A percentile compares a stretch with the other conserved stretches of the same genome.
Evolutionary conservation across 2,888 invertebrate genomes (phyloP).

Genomic region (Scotopteryx bipunctaria): DNA sequence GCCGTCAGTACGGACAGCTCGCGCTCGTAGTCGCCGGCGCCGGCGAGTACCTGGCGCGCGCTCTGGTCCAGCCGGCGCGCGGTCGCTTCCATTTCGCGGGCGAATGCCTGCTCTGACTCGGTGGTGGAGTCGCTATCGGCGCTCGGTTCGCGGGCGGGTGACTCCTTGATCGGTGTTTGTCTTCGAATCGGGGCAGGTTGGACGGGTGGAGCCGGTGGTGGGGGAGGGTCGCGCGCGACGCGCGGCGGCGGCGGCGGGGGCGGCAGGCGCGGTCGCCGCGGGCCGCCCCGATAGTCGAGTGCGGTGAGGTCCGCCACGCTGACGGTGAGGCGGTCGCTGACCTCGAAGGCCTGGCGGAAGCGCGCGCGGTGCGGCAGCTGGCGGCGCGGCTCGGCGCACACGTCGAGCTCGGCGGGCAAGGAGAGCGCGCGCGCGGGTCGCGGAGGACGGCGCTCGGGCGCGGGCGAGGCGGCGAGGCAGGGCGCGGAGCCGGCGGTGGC

Average conservation of each 20-base stretch:
- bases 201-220: constrained; percentile 60
- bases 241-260: constrained; percentile 66
- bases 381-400: constrained; percentile 77
- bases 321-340: constrained; percentile 80
- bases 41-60: constrained; percentile 72
- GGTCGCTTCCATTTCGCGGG: constrained; percentile 75
- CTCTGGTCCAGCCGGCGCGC: constrained; percentile 72
- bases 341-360: constrained; percentile 76
- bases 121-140: constrained; percentile 77
- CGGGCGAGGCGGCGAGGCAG: constrained; percentile 61
- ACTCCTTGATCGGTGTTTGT: constrained; percentile 42
- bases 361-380: constrained; percentile 63
- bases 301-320: constrained; percentile 85
- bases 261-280: constrained; percentile 67
- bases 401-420: constrained; percentile 87
- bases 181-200: constrained; percentile 39
- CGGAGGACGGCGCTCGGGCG: constrained; percentile 63
- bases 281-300: constrained; percentile 79
- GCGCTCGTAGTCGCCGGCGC: constrained; percentile 81
- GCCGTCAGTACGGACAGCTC: constrained; percentile 83
- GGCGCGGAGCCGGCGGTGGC: constrained; percentile 71
- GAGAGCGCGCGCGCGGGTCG: constrained; percentile 74
- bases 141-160: constrained; percentile 70
- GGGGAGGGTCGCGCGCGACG: constrained; percentile 47
- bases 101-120: constrained; percentile 74